phyloP scores from a whole-genome alignment of 2,113 vertebrate species.

The Pelecanoides urinatrix region DNA sequence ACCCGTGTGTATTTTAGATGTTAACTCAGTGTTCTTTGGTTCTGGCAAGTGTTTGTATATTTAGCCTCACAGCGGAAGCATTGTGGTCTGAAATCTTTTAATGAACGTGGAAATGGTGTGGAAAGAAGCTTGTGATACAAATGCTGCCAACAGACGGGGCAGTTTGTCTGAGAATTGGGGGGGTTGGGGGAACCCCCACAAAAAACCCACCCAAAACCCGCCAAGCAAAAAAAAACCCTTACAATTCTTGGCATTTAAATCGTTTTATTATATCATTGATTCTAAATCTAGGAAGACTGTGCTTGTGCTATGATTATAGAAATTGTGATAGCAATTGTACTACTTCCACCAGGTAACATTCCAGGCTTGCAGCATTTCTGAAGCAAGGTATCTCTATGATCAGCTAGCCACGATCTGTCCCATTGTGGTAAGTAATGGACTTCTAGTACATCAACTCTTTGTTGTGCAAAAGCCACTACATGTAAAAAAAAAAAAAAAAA shows the following conservation, averaged over 20 bases:
- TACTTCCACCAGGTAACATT: conserved; percentile 88
- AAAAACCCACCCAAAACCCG: background rate
- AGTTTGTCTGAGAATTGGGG: background rate
- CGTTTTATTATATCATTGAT: background rate
- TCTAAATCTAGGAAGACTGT: background rate
- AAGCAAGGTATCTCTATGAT: conserved; percentile 97
- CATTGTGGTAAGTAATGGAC: conserved; percentile 87
- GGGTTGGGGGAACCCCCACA: background rate
- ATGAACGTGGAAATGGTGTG: background rate
- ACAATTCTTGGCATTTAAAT: background rate
- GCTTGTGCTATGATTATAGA: background rate
- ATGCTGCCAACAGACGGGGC: background rate
- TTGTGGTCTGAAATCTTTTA: background rate
- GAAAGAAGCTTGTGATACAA: background rate
- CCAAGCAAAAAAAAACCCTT: background rate
- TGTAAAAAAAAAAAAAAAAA: background rate
- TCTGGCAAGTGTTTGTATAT: background rate
- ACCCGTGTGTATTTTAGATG: background rate
- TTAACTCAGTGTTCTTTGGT: background rate
- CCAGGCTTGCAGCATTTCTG: conserved; percentile 97
- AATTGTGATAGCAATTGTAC: background rate
- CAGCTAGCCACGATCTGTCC: conserved; percentile 97
- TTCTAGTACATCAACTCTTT: background rate
- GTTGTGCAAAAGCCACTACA: background rate
- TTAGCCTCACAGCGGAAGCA: background rate